These are phyloP conservation scores for Rousettus madagascariensis DNA, from an alignment of 2,797 vertebrate genomes.

Conservation along the genomic window DNA sequence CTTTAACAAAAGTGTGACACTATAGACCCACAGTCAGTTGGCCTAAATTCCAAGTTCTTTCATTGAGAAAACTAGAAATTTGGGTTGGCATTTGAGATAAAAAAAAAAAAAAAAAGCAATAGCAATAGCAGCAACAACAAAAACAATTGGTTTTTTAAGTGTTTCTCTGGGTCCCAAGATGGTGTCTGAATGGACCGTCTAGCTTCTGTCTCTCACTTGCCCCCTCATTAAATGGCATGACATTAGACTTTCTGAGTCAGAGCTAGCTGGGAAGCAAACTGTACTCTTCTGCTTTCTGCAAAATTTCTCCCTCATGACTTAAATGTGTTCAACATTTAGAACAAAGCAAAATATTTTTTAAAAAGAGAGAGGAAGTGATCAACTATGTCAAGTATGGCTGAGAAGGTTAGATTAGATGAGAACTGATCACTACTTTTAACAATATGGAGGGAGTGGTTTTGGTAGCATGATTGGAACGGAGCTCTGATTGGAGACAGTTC, in stretches of 20 bases:
- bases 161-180: neutral
- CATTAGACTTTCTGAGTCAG: neutral
- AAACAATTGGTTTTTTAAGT: neutral
- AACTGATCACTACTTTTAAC: neutral
- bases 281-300: neutral
- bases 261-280: neutral
- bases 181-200: neutral
- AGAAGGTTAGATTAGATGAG: neutral
- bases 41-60: neutral
- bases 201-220: neutral
- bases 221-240: no score
- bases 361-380: neutral
- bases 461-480: neutral
- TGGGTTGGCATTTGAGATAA: neutral
- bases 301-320: neutral
- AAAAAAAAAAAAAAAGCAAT: neutral
- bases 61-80: neutral
- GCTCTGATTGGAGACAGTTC: neutral
- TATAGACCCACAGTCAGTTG: neutral
- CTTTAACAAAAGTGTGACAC: neutral
- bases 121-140: neutral
- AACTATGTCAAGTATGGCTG: neutral
- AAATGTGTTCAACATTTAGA: slow-evolving; percentile 55
- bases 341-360: neutral
- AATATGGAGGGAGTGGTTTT: neutral